A percentile compares a stretch with the other conserved stretches of the same genome.
These are phyloP conservation scores for Podiceps cristatus DNA, from an alignment of 2,113 vertebrate genomes.

Conservation along the genomic window DNA sequence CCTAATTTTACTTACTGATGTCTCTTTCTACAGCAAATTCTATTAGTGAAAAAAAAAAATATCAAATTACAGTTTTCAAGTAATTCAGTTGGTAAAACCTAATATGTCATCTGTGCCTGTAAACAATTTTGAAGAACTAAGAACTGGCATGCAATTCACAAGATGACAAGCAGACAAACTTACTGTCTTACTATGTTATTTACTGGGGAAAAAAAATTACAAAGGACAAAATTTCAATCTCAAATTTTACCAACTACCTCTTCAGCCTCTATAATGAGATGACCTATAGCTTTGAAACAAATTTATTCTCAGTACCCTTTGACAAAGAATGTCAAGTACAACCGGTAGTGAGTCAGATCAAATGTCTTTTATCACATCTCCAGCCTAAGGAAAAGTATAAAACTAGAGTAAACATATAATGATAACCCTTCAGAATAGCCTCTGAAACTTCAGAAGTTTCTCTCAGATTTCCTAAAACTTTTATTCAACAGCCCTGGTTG, in stretches of 20 bases:
- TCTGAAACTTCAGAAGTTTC: neutral
- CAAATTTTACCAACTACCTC: neutral
- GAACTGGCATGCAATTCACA: neutral
- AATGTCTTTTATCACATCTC: neutral
- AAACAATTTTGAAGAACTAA: neutral
- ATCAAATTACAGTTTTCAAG: neutral
- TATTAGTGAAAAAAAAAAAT: neutral
- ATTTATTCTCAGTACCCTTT: neutral
- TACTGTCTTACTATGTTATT: neutral
- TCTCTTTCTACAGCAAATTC: neutral
- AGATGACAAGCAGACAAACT: neutral
- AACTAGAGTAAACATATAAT: neutral
- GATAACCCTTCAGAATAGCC: neutral
- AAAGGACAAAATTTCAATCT: neutral
- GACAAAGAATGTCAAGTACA: neutral
- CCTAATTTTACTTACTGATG: neutral
- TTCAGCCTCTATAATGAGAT: constrained; percentile 1
- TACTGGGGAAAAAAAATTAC: neutral
- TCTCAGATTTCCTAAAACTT: neutral
- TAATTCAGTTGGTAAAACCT: neutral
- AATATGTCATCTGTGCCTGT: neutral
- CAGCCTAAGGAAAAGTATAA: neutral
- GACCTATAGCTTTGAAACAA: neutral
- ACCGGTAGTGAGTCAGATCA: neutral
- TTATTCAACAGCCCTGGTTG: neutral